phyloP scores from a whole-genome alignment of 2,113 vertebrate genomes.

The Hippocampus barbouri region DNA sequence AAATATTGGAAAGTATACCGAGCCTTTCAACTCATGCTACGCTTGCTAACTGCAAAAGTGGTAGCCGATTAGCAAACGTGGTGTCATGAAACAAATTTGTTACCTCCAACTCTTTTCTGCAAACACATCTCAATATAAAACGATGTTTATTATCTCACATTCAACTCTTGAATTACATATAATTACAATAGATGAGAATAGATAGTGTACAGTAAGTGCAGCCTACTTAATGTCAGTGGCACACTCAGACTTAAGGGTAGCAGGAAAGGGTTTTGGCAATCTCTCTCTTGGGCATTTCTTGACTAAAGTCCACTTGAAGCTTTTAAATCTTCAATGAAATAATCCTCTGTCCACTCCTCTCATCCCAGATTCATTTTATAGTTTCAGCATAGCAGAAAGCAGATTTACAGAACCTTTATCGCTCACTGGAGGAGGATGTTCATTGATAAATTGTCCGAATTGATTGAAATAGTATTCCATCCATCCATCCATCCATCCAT shows the following conservation, averaged over 20 bases:
- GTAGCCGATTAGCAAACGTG: too few species aligned
- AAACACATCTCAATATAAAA: not conserved
- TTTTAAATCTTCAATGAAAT: constrained; percentile 47
- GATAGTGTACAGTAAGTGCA: not conserved
- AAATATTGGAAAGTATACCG: too few species aligned
- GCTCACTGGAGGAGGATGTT: constrained; percentile 24
- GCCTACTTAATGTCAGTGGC: not conserved
- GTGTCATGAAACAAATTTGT: too few species aligned
- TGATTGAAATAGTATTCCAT: constrained; percentile 24
- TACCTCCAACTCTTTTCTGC: too few species aligned
- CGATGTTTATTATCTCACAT: not conserved
- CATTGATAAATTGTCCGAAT: constrained; percentile 25
- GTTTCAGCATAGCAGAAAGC: constrained; percentile 7
- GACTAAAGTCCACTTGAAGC: constrained; percentile 52
- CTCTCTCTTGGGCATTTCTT: constrained; percentile 22
- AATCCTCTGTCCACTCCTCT: constrained; percentile 39
- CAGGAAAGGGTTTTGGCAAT: constrained; percentile 17
- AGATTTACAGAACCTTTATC: constrained; percentile 43
- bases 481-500: not conserved
- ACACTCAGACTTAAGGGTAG: constrained; percentile 9
- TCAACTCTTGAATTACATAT: not conserved
- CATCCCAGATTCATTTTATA: constrained; percentile 30
- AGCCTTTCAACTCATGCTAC: too few species aligned
- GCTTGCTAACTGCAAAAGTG: too few species aligned
- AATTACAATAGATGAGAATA: not conserved